Conservation (phyloP, 2,113 vertebrate species). For the Butorides virescens region DNA sequence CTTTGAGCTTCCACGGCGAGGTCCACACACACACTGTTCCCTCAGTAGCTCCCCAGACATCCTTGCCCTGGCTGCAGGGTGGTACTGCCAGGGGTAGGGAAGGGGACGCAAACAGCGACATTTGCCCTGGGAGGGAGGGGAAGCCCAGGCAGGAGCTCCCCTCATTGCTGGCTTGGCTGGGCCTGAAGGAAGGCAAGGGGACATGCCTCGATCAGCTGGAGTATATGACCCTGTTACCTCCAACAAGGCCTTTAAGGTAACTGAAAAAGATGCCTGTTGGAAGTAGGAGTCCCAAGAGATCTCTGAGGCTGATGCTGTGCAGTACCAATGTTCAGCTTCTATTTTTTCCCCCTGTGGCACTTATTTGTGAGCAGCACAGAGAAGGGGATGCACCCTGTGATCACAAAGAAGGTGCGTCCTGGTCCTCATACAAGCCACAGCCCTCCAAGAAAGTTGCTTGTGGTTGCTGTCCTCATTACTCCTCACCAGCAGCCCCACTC, state of each 20-base stretch:
- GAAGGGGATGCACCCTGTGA: neutral
- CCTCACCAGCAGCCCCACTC: neutral
- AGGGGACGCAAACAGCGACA: neutral
- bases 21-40: fast-evolving
- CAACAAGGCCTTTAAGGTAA: neutral
- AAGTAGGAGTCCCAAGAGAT: neutral
- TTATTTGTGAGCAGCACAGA: neutral
- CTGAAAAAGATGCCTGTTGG: neutral
- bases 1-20: neutral
- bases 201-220: neutral
- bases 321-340: neutral
- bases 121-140: neutral
- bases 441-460: neutral
- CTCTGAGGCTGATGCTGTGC: neutral
- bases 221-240: neutral
- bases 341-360: fast-evolving
- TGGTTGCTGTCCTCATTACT: neutral
- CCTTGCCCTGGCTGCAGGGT: neutral
- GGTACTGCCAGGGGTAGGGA: neutral
- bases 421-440: neutral
- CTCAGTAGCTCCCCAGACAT: neutral
- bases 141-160: neutral
- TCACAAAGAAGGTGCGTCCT: neutral
- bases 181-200: neutral
- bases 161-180: fast-evolving